Evolutionary conservation across 2,888 invertebrate species (phyloP), one percentile per base, ranked within the genome.

Genomic region (Noctuana brunneofusca): DNA sequence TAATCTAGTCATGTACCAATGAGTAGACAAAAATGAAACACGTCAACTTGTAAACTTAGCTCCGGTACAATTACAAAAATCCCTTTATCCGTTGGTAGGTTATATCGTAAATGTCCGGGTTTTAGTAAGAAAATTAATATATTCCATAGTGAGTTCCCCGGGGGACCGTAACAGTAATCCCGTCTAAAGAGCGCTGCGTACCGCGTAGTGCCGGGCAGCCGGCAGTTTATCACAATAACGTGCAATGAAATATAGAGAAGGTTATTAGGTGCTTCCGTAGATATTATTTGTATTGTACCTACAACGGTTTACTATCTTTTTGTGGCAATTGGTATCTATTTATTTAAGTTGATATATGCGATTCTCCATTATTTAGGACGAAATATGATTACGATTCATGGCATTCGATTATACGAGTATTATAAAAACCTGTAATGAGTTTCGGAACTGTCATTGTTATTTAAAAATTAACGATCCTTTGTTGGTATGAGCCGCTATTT

Each of bases 171-270:
- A 32, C 53, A 59, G 52, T 59, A 59, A 58, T 43, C 53, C 43
- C 59, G 24, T 59, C 30, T 58, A 58, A 50, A 58, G 58, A 58
- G 58, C 41, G 59, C 24, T 53, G 32, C 32, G 43, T 53, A 38
- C 14, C 38, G 12, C 8, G 1, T 5, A 14, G n/a, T 14, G 2
- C 14, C 38, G 38, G 38, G 14, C 5, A 53, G 30, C 46, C 43
- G 52, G 43, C 30, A 53, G 18, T 60, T 60, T 54, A 60, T 60
- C 48, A 60, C 60, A 54, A 60, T 54, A 60, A 54, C 53, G 54
- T 32, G 18, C 52, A 30, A 48, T 60, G 46, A 60, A 58, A 54
- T 60, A 60, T 48, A 54, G 53, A 18, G 46, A 54, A 32, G 48
- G 35, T 50, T 58, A 58, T 57, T 48, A 35, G 20, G 48, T 43